Conservation (phyloP, 2,113 vertebrate species). For the Orycteropus afer region DNA sequence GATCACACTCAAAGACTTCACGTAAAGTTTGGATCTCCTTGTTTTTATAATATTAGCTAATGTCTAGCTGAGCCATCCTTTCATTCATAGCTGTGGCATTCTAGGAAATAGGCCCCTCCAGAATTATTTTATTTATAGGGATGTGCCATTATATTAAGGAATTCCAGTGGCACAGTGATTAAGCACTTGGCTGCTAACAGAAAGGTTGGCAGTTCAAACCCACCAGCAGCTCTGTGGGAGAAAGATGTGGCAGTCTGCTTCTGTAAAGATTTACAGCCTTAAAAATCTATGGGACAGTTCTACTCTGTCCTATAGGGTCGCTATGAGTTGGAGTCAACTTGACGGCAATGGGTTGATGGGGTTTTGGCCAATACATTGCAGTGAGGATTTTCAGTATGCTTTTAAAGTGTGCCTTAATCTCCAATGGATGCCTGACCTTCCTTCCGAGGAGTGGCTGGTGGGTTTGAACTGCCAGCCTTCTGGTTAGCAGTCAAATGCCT, state of each 20-base stretch:
- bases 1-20: constrained; percentile 8
- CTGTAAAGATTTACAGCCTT: not conserved
- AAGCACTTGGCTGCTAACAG: not conserved
- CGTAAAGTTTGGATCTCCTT: constrained; percentile 10
- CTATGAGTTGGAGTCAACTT: not conserved
- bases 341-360: not conserved
- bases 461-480: too few species aligned
- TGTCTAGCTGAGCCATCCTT: not conserved
- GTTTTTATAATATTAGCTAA: not conserved
- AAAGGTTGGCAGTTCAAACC: not conserved
- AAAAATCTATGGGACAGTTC: not conserved
- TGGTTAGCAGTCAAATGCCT: too few species aligned
- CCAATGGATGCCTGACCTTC: not conserved
- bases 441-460: too few species aligned
- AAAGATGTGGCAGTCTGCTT: not conserved
- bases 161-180: not conserved
- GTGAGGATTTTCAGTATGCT: not conserved
- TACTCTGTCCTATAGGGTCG: not conserved
- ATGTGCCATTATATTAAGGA: not conserved
- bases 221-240: not conserved
- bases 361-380: not conserved
- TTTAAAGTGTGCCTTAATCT: constrained; percentile 1
- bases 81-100: not conserved
- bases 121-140: constrained; percentile 13
- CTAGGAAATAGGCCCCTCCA: not conserved